Base-by-base conservation (phyloP, 2,888 invertebrate genomes). In the Morpho deidamia region DNA sequence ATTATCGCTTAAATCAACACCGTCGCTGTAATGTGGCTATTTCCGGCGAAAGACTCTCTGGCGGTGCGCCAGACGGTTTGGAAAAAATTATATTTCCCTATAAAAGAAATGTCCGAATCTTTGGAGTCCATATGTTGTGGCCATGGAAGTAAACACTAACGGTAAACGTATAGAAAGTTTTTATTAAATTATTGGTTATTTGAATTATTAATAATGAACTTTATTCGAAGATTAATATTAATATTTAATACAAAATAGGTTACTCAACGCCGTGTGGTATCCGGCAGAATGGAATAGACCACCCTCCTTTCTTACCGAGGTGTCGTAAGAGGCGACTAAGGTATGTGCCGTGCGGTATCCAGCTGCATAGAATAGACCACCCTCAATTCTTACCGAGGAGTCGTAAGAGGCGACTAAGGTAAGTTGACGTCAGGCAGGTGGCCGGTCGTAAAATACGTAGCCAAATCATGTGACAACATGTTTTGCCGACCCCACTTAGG, bases 21-120 rank as follows among this genome's bases (percentile, higher is more conserved):
- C 38, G 39, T 39, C 53, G n/a, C 53, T 14, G 46, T 32, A 34
- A 23, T 53, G 32, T 35, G 39, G 43, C 53, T 54, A 56, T 56
- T 56, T 59, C 54, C 54, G 54, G 53, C 38, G 38, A 41, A 34
- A 45, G 46, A 32, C 35, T 11, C 46, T 32, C 47, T 56, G 53
- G 53, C 56, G n/a, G 12, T 4, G 11, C 23, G 56, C 56, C 56
- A 56, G 53, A 11, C 12, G 35, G 12, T n/a, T 10, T 8, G 12
- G 14, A 46, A 33, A 38, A 46, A 46, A 38, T 37, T 14, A 23
- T 46, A 34, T 46, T 46, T 38, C 38, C 14, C 38, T 46, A 46
- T 46, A 46, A 46, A 46, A 46, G 23, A 37, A 37, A 46, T 23
- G 12, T 45, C n/a, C 3, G 46, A 46, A 35, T 9, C 11, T 39